A percentile compares a stretch with the other conserved stretches of the same genome.
phyloP scores from a whole-genome alignment of 2,888 invertebrate genomes.

The Orthosia gothica region DNA sequence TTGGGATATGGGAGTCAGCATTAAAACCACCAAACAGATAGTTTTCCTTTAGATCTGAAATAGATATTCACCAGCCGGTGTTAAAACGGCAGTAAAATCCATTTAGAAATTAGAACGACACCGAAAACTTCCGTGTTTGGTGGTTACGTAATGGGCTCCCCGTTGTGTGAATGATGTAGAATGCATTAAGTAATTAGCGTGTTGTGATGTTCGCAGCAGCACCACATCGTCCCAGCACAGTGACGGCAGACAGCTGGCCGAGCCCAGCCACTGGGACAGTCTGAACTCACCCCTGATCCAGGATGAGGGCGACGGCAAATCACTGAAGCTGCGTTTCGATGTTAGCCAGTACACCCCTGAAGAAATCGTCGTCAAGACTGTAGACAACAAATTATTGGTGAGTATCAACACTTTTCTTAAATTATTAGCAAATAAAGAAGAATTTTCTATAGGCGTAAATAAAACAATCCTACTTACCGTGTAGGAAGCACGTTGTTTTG shows the following conservation, averaged over 20 bases:
- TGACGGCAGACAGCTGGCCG: conserved; percentile 92
- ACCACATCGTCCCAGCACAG: conserved; percentile 93
- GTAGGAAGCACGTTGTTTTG: background rate
- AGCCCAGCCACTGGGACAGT: conserved; percentile 95
- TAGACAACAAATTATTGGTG: conserved; percentile 99
- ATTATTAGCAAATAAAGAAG: background rate
- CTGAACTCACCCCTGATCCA: conserved; percentile 98
- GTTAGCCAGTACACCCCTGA: conserved; percentile 99
- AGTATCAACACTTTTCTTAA: conserved; percentile 76
- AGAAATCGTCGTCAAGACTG: conserved; percentile 99
- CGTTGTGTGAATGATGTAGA: conserved; percentile 29
- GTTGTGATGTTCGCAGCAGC: conserved; percentile 88
- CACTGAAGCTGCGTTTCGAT: conserved; percentile 98
- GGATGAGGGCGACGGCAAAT: conserved; percentile 98
- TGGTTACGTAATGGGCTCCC: conserved; percentile 47
- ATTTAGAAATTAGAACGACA: conserved; percentile 35
- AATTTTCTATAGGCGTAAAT: background rate
- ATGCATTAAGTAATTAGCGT: conserved; percentile 50
- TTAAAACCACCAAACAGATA: conserved; percentile 42
- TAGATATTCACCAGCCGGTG: conserved; percentile 29
- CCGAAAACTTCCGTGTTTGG: conserved; percentile 55
- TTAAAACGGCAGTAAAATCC: conserved; percentile 34
- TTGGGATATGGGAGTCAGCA: conserved; percentile 27
- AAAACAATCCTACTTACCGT: conserved; percentile 4
- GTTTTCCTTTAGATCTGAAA: conserved; percentile 28